Evolutionary conservation across 2,797 vertebrate species (phyloP).

Genomic region (Characodon lateralis): DNA sequence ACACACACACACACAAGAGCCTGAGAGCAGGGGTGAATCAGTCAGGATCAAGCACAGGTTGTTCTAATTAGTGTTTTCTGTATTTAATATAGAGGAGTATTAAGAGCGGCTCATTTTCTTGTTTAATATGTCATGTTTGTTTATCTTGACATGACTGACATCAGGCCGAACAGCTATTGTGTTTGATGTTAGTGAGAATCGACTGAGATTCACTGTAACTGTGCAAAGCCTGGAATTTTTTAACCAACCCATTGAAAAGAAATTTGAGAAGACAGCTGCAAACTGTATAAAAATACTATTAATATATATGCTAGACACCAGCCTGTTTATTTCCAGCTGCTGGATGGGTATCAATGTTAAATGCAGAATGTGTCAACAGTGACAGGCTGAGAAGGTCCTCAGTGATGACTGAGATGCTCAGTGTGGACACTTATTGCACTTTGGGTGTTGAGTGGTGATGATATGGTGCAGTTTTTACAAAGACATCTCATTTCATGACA

Average conservation of each 20-base stretch:
- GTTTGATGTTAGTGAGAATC: conserved; percentile 54
- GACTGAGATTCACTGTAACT: conserved; percentile 61
- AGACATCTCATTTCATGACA: conserved; percentile 49
- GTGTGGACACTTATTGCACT: conserved; percentile 38
- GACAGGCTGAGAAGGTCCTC: conserved; percentile 51
- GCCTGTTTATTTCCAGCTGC: conserved; percentile 56
- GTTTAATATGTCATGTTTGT: conserved; percentile 77
- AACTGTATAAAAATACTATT: conserved; percentile 15
- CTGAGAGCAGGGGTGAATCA: conserved; percentile 58
- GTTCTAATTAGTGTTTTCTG: conserved; percentile 75
- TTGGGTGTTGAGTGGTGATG: conserved; percentile 50
- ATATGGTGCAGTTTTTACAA: conserved; percentile 25
- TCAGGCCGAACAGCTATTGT: conserved; percentile 41
- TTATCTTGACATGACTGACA: conserved; percentile 67
- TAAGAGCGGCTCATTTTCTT: conserved; percentile 69
- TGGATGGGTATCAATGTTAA: conserved; percentile 51
- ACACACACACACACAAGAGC: conserved; percentile 18
- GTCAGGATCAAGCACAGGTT: conserved; percentile 62
- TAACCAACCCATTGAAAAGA: conserved; percentile 57
- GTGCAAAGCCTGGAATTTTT: conserved; percentile 64
- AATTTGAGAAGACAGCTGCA: conserved; percentile 45
- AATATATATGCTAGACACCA: conserved; percentile 40
- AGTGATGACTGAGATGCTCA: conserved; percentile 49
- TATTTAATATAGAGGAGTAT: conserved; percentile 71
- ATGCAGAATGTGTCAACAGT: conserved; percentile 54